Evolutionary conservation across 2,888 invertebrate species (phyloP), one percentile per base, ranked within the genome.

Genomic region (Acleris sparsana): DNA sequence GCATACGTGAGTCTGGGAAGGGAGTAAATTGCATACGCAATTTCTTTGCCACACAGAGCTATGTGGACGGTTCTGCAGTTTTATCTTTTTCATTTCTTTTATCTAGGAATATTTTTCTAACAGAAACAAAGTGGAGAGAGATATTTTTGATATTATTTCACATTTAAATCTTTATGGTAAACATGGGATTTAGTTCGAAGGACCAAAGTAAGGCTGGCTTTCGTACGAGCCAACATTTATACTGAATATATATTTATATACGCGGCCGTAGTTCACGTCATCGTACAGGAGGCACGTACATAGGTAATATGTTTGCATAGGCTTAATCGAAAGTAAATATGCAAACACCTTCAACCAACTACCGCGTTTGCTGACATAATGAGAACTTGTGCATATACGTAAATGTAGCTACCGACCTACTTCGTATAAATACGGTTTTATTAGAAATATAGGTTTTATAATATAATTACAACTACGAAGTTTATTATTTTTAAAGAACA

Each of bases 261-360:
- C 44, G 44, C 25, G n/a, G 25, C n/a, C 25, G 17, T 57, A 57
- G 11, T 46, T 49, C 25, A 22, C 59, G 49, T n/a, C 16, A 59
- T 7, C 49, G 3, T 20, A 18, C 49, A 49, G 53, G n/a, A n/a
- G n/a, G 53, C 46, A 53, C 46, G 52, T 20, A 44, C 33, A 57
- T 56, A 53, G 57, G 20, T 66, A 62, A 62, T 62, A 66, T 66
- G 57, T 66, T 66, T 62, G 66, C 66, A 52, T 57, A 66, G 48
- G 56, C 52, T 57, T 62, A 66, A 66, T 66, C 66, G 61, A 66
- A 62, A 57, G 61, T 62, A 66, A 66, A 66, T 46, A 66, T 62
- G 58, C 49, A 52, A 66, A 57, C 61, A 59, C 20, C 56, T 29
- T 20, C 33, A 18, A 57, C n/a, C 57, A 57, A 56, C 46, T 62